Conservation (phyloP, 23 tunicate genomes). For the Halocynthia aurantium region DNA sequence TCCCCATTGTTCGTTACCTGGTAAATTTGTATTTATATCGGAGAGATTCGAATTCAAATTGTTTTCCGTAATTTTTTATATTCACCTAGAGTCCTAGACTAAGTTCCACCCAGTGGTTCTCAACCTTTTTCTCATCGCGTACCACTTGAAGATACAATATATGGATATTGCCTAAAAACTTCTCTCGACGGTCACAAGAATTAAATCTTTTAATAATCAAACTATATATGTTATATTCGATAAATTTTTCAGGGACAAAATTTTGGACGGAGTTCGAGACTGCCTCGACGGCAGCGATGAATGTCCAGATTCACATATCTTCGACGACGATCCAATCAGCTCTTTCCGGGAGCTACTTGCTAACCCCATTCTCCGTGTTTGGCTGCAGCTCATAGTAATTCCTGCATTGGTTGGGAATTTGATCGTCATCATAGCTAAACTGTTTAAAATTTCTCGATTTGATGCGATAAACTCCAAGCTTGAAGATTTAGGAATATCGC, state of each 20-base stretch:
- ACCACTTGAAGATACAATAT: no score
- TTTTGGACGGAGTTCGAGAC: slow-evolving; percentile 38
- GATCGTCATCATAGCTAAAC: slow-evolving; percentile 20
- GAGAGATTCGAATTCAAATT: no score
- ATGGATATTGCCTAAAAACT: no score
- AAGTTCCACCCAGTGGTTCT: no score
- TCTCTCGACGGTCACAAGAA: no score
- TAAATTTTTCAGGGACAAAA: slow-evolving; percentile 14
- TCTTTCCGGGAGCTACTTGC: slow-evolving; percentile 35
- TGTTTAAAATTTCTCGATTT: neutral
- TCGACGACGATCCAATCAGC: slow-evolving; percentile 33
- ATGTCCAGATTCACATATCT: slow-evolving; percentile 29
- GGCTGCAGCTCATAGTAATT: slow-evolving; percentile 31
- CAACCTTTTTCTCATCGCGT: no score
- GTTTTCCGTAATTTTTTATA: no score
- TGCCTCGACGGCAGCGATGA: slow-evolving; percentile 67
- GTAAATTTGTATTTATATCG: slow-evolving; percentile 1
- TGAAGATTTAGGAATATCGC: neutral
- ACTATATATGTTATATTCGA: neutral
- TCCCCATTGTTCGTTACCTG: slow-evolving; percentile 19
- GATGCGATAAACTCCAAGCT: neutral
- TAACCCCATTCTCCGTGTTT: neutral
- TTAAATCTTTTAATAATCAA: no score
- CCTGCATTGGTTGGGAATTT: slow-evolving; percentile 38
- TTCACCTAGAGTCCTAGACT: no score